Evolutionary conservation across 2,797 vertebrate species (phyloP).

Genomic region (Syndactyla subalaris): DNA sequence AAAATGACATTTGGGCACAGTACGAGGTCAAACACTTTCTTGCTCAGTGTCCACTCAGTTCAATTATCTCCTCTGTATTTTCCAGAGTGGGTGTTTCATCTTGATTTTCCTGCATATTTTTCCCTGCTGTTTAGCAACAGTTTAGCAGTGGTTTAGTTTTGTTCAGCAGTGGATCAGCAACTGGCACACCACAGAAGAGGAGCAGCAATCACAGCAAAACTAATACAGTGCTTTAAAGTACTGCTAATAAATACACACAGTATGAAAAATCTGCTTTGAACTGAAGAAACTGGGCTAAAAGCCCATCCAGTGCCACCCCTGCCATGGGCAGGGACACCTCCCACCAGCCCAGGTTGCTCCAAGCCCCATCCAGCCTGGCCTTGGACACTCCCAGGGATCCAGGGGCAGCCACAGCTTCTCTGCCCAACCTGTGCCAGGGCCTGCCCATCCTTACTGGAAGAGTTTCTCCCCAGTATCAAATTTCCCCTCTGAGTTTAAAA

Average conservation of each 20-base stretch:
- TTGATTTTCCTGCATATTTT: background rate
- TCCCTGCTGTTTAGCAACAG: background rate
- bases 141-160: background rate
- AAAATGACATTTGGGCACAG: background rate
- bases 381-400: background rate
- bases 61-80: background rate
- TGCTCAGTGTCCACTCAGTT: background rate
- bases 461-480: background rate
- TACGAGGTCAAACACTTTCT: background rate
- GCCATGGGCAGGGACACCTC: background rate
- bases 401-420: background rate
- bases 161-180: conserved; percentile 19
- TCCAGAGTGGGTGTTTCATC: background rate
- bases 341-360: background rate
- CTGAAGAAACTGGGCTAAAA: background rate
- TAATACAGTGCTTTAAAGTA: background rate
- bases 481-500: background rate
- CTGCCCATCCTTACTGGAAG: rapidly evolving
- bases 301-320: background rate
- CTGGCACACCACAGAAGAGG: background rate
- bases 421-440: background rate
- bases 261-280: background rate
- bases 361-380: background rate
- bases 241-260: background rate
- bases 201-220: background rate